Conservation (phyloP, 2,113 vertebrate genomes). For the human (Homo sapiens) region DNA sequence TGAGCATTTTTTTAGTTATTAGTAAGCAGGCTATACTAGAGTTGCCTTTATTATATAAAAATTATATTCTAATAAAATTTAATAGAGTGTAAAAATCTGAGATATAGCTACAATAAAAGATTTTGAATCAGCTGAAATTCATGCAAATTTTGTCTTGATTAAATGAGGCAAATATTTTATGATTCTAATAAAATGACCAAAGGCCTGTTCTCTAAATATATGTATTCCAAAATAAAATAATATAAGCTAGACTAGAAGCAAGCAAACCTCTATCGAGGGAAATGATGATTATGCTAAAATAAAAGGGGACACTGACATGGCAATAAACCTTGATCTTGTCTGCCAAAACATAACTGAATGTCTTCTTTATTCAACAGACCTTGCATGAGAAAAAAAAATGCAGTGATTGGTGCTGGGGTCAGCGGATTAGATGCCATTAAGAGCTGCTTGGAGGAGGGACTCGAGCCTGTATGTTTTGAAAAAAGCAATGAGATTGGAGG, state of each 20-base stretch:
- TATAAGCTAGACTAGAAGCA: background rate
- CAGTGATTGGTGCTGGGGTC: constrained; percentile 88
- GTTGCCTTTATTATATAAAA: background rate
- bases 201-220: background rate
- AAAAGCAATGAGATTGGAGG: constrained; percentile 47
- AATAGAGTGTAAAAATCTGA: background rate
- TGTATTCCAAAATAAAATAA: background rate
- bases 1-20: background rate
- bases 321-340: background rate
- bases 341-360: background rate
- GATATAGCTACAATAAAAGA: background rate
- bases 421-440: constrained; percentile 88
- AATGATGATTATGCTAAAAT: background rate
- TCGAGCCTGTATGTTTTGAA: constrained; percentile 79
- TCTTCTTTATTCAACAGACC: background rate
- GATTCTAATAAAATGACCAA: background rate
- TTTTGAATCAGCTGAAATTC: background rate
- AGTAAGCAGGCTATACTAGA: background rate
- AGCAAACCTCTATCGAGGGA: background rate
- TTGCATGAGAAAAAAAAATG: constrained; percentile 81
- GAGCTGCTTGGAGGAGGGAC: constrained; percentile 87
- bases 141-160: background rate
- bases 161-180: background rate
- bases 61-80: background rate
- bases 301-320: background rate